These are phyloP conservation scores for Phortica okadai DNA, from an alignment of 2,888 invertebrate genomes.

Conservation along the genomic window DNA sequence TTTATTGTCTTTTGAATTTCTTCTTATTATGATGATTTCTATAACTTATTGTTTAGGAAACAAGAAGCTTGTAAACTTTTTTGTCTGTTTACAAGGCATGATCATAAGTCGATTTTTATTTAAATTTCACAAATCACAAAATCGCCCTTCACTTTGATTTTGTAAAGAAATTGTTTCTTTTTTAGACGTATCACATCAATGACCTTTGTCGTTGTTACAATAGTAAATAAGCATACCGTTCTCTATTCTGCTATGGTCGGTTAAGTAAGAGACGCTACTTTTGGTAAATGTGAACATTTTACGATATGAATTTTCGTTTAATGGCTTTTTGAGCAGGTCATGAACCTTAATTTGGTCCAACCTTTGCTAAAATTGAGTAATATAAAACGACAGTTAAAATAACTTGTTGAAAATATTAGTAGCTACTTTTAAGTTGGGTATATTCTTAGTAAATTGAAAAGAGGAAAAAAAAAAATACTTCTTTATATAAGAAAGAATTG, in stretches of 20 bases:
- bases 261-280: slow-evolving; percentile 37
- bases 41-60: background rate
- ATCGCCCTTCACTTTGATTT: slow-evolving; percentile 40
- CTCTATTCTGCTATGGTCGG: slow-evolving; percentile 55
- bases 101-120: slow-evolving; percentile 37
- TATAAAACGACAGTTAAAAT: slow-evolving; percentile 35
- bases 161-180: slow-evolving; percentile 37
- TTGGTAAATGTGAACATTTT: slow-evolving; percentile 51
- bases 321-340: slow-evolving; percentile 55
- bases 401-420: slow-evolving; percentile 22
- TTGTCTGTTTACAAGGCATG: slow-evolving; percentile 50
- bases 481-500: no score
- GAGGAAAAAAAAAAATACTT: no score
- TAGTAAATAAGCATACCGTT: background rate
- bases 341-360: slow-evolving; percentile 55
- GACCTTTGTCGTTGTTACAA: slow-evolving; percentile 48
- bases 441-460: no score
- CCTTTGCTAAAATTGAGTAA: background rate
- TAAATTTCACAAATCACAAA: slow-evolving; percentile 38
- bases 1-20: background rate
- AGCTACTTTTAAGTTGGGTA: no score
- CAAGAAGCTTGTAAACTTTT: slow-evolving; percentile 15
- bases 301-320: slow-evolving; percentile 55
- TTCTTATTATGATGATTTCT: background rate
- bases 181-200: slow-evolving; percentile 50